These are phyloP conservation scores for Parotocinclus haroldoi DNA, from an alignment of 2,797 vertebrate species.

Conservation along the genomic window DNA sequence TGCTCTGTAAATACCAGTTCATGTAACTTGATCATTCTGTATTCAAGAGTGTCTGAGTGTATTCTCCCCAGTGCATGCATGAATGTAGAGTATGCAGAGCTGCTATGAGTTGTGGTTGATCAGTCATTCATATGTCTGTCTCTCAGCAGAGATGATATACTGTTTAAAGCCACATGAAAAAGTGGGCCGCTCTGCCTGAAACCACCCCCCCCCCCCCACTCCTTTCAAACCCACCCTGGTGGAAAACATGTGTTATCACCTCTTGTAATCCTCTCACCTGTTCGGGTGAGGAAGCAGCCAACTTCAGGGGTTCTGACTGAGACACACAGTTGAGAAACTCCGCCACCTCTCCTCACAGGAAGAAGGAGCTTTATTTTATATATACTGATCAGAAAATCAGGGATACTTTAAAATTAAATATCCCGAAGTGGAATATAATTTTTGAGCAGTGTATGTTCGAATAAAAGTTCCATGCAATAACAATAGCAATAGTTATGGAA, in stretches of 20 bases:
- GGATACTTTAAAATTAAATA: no score
- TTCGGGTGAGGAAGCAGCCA: constrained; percentile 35
- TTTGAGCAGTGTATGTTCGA: no score
- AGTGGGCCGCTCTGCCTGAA: constrained; percentile 45
- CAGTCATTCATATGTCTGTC: constrained; percentile 41
- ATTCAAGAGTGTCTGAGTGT: not conserved
- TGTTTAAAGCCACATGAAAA: constrained; percentile 30
- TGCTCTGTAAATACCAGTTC: no score
- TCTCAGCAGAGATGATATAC: constrained; percentile 49
- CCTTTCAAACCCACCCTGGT: constrained; percentile 41
- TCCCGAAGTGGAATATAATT: no score
- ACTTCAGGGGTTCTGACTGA: constrained; percentile 15
- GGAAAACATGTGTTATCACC: constrained; percentile 53
- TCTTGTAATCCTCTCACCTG: constrained; percentile 55
- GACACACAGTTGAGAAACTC: constrained; percentile 23
- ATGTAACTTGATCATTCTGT: no score
- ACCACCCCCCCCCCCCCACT: not conserved
- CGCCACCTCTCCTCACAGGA: constrained; percentile 14
- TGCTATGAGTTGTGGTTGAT: constrained; percentile 41
- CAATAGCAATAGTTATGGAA: no score
- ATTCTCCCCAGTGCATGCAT: not conserved
- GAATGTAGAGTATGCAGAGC: constrained; percentile 12
- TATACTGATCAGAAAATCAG: no score
- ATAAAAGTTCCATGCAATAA: no score
- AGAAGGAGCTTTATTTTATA: not conserved